Evolutionary conservation across 2,888 invertebrate species (phyloP), one percentile per base, ranked within the genome.

Genomic region (Griposia aprilina): DNA sequence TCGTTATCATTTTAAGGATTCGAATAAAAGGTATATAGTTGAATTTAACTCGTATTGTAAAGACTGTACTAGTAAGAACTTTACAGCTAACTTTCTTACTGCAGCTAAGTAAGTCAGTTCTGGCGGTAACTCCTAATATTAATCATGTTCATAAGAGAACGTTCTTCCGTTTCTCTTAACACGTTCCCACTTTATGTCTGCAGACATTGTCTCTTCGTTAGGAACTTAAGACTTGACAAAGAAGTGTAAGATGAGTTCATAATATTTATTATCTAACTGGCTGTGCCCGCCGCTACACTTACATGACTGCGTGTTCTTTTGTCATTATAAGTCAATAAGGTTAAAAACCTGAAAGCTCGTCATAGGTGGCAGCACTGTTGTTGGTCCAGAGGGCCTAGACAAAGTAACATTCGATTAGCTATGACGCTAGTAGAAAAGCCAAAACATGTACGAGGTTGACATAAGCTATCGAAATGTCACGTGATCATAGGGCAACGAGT

Each of bases 111-210:
- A 78, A 76, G 45, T 73, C 66, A 76, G 78, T 75, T 78, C 71
- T 69, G 41, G 63, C 50, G 68, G 67, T 67, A 76, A 82, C 76
- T 74, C 59, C 45, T 57, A 45, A 78, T 72, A 82, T 87, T 82
- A 85, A 87, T 86, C 77, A 73, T 74, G 60, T 85, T 76, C 72
- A 66, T 85, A 82, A 60, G 74, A 70, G 36, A 69, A 71, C 41
- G 63, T 71, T 77, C 45, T 62, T 70, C 26, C 30, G 62, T 69
- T n/a, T 81, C n/a, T 70, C 66, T 70, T 69, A 75, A 79, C 77
- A 80, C 70, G 65, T 80, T 15, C 50, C 17, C 67, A 65, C 80
- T 82, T 75, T 45, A 82, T 75, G 26, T 63, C 65, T 73, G 57
- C 68, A 26, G 66, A 26, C 59, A 65, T 62, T 77, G 45, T 67